phyloP scores from a whole-genome alignment of 2,797 vertebrate genomes.

The Acropternis orthonyx region DNA sequence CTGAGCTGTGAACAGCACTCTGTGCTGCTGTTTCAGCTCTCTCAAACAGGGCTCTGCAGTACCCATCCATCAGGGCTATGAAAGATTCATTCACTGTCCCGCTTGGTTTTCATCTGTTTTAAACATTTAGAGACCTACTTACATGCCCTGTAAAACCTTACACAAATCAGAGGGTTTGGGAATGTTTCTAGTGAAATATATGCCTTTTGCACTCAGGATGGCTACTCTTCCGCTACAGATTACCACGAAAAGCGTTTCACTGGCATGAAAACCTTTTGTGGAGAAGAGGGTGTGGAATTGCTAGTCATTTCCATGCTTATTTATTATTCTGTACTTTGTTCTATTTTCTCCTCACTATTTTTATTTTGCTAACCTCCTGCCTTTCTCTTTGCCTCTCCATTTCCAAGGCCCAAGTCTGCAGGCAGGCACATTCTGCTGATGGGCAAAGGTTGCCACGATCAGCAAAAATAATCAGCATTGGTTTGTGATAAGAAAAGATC shows the following conservation, averaged over 20 bases:
- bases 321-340: neutral
- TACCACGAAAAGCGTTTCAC: neutral
- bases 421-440: neutral
- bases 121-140: constrained; percentile 62
- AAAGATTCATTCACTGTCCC: constrained; percentile 59
- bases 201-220: neutral
- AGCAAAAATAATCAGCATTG: neutral
- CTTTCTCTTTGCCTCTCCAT: neutral
- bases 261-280: neutral
- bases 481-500: neutral
- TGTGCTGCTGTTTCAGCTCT: constrained; percentile 9
- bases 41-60: neutral
- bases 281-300: neutral
- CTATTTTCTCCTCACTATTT: neutral
- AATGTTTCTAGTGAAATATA: neutral
- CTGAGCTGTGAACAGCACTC: constrained; percentile 8
- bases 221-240: neutral
- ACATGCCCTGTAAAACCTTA: neutral
- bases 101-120: constrained; percentile 52
- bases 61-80: constrained; percentile 16
- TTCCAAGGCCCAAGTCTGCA: neutral
- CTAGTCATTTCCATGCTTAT: neutral
- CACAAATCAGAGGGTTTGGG: neutral
- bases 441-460: neutral
- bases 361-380: neutral